Conservation (phyloP, 2,888 invertebrate species). For the Schizaphis graminum region DNA sequence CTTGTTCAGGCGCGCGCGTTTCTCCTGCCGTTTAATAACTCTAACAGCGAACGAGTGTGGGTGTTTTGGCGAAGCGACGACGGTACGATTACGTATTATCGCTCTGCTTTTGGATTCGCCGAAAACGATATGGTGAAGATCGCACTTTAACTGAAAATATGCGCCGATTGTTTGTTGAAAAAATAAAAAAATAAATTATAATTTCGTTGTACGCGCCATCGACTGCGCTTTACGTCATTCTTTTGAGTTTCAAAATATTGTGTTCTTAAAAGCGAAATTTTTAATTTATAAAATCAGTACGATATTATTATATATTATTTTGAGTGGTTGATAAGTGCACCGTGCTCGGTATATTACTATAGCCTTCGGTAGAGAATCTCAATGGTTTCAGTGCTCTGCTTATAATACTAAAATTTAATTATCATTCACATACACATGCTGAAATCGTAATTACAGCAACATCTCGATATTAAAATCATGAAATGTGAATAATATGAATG, state of each 20-base stretch:
- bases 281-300: neutral
- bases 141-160: neutral
- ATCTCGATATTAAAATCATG: neutral
- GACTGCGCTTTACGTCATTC: neutral
- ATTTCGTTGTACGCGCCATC: neutral
- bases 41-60: neutral
- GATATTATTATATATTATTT: neutral
- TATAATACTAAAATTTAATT: neutral
- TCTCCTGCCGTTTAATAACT: neutral
- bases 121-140: neutral
- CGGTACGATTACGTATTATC: neutral
- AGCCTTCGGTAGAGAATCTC: neutral
- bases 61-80: neutral
- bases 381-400: neutral
- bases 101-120: neutral
- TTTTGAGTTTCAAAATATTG: neutral
- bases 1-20: constrained; percentile 41
- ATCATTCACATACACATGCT: neutral
- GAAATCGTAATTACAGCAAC: neutral
- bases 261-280: neutral
- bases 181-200: neutral
- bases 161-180: neutral
- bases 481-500: neutral
- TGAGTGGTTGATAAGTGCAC: neutral
- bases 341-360: neutral